Percentiles rank a stretch among this genome's conserved stretches.
Evolutionary conservation across 2,113 vertebrate genomes (phyloP).

Genomic region (Pseudonaja textilis): DNA sequence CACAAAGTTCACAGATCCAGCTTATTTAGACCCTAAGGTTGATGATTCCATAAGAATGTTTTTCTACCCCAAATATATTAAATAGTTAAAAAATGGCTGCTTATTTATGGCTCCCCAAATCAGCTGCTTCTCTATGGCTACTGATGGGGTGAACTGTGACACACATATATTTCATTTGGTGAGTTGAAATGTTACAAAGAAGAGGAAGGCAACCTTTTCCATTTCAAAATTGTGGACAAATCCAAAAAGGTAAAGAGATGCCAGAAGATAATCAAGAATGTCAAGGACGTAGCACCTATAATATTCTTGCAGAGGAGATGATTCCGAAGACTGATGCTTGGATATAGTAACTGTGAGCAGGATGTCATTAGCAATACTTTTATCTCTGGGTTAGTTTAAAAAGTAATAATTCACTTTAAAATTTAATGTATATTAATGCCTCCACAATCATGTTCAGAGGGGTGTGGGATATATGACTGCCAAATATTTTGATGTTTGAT

Average conservation of each 20-base stretch:
- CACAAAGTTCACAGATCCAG: background rate
- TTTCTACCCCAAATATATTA: background rate
- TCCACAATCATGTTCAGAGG: constrained; percentile 7
- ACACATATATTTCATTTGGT: accelerated
- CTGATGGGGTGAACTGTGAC: background rate
- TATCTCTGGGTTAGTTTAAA: constrained; percentile 45
- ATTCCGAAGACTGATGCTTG: too few species aligned
- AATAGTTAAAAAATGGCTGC: background rate
- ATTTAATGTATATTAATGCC: constrained; percentile 43
- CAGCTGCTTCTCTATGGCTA: background rate
- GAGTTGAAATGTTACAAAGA: background rate
- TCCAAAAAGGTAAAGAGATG: constrained; percentile 7
- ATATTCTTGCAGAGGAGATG: constrained; percentile 39
- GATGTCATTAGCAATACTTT: constrained; percentile 40
- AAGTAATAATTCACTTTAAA: constrained; percentile 38
- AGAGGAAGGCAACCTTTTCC: background rate
- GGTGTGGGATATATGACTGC: background rate
- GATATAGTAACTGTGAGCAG: too few species aligned
- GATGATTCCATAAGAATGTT: background rate
- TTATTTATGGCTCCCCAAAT: background rate
- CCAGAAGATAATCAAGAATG: constrained; percentile 32
- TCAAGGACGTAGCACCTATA: background rate
- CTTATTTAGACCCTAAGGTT: background rate
- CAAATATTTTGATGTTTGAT: background rate
- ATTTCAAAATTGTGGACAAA: accelerated